Percentiles rank a stretch among this genome's conserved stretches.
Evolutionary conservation across 2,888 invertebrate species (phyloP).

Genomic region (Papilio demoleus): DNA sequence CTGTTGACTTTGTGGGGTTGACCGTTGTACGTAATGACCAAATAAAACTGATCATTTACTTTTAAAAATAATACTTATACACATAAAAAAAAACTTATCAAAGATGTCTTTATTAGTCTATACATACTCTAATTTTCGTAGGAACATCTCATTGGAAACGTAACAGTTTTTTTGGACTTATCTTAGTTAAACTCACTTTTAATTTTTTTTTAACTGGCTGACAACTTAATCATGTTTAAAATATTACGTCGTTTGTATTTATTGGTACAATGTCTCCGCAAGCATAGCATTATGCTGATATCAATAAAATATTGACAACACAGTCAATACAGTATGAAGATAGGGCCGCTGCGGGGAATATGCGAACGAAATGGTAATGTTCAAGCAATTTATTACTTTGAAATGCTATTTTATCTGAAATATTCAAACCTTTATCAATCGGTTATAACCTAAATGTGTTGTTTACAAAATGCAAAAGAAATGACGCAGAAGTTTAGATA

Average conservation of each 20-base stretch:
- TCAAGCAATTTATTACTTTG: constrained; percentile 44
- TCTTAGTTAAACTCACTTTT: no score
- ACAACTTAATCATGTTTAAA: constrained; percentile 49
- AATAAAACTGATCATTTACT: constrained; percentile 6
- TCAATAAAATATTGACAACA: constrained; percentile 64
- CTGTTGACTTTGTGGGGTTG: constrained; percentile 8
- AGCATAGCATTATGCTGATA: constrained; percentile 56
- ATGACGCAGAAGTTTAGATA: background rate
- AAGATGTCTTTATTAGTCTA: no score
- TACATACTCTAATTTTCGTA: no score
- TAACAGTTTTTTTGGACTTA: no score
- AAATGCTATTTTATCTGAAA: constrained; percentile 37
- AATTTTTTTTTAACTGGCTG: background rate
- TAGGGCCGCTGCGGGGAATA: constrained; percentile 45
- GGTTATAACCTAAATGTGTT: background rate
- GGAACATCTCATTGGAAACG: no score
- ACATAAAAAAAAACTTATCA: no score
- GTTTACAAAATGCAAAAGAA: background rate
- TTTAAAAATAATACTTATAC: background rate
- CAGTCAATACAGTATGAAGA: constrained; percentile 48
- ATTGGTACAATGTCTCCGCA: constrained; percentile 45
- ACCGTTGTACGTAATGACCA: background rate
- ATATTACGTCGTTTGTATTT: constrained; percentile 53
- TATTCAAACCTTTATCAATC: constrained; percentile 34
- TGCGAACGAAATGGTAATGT: constrained; percentile 39